A percentile compares a stretch with the other conserved stretches of the same genome.
phyloP scores from a whole-genome alignment of 2,888 invertebrate species.

The Lissonota sp. region DNA sequence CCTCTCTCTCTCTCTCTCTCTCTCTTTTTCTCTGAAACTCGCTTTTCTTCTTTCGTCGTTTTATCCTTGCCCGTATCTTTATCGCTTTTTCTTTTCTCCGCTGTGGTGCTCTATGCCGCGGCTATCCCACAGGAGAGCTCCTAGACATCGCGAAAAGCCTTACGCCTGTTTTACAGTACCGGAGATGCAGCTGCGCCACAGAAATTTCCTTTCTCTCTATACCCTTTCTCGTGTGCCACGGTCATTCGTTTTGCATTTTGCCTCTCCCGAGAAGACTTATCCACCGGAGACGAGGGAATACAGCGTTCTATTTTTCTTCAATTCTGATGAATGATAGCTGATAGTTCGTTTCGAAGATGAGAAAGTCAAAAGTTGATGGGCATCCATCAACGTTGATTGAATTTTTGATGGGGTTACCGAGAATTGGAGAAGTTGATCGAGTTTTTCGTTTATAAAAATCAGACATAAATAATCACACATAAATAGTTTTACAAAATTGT shows the following conservation, averaged over 20 bases:
- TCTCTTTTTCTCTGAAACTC: neutral
- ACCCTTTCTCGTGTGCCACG: neutral
- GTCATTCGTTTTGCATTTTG: constrained; percentile 56
- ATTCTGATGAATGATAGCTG: constrained; percentile 13
- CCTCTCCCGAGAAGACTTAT: constrained; percentile 29
- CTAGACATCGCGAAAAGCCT: constrained; percentile 56
- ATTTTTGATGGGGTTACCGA: too few species aligned
- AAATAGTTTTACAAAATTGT: too few species aligned
- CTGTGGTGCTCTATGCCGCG: constrained; percentile 24
- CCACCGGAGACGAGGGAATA: constrained; percentile 22
- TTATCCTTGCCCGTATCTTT: constrained; percentile 56
- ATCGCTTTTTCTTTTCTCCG: constrained; percentile 58
- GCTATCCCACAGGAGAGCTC: constrained; percentile 59
- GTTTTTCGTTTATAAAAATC: too few species aligned
- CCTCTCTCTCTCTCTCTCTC: neutral
- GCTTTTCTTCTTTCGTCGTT: constrained; percentile 26
- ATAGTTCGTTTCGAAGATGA: neutral
- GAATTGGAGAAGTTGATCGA: too few species aligned
- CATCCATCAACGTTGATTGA: too few species aligned
- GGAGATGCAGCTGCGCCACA: constrained; percentile 49
- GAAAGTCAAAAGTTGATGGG: too few species aligned
- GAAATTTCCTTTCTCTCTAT: constrained; percentile 37
- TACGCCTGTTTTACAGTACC: constrained; percentile 49
- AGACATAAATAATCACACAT: too few species aligned
- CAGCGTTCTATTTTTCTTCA: neutral